Conservation (phyloP, 2,113 vertebrate species). For the Engystomops pustulosus region DNA sequence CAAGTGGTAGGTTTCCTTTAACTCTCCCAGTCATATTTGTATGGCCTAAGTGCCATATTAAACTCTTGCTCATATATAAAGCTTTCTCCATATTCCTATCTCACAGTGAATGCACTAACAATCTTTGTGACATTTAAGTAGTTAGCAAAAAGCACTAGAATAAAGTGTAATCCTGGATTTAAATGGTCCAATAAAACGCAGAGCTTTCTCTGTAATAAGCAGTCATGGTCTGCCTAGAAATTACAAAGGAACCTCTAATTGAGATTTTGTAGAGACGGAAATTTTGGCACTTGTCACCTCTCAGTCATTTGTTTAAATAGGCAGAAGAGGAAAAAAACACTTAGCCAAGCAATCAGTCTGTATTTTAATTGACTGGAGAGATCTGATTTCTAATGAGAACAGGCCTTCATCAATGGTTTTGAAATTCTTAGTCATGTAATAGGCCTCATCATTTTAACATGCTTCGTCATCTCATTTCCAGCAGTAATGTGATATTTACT, state of each 20-base stretch:
- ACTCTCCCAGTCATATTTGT: not conserved
- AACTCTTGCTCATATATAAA: not conserved
- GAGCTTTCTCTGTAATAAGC: conserved; percentile 32
- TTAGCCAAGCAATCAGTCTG: conserved; percentile 58
- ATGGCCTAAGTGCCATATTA: not conserved
- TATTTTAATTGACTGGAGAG: conserved; percentile 53
- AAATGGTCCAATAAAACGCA: conserved; percentile 32
- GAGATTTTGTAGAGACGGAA: conserved; percentile 36
- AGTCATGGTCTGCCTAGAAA: conserved; percentile 36
- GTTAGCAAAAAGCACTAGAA: conserved; percentile 34
- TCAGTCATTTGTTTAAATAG: conserved; percentile 56
- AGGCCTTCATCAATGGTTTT: not conserved
- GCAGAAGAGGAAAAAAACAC: conserved; percentile 31
- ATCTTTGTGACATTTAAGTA: conserved; percentile 31
- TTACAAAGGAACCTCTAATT: conserved; percentile 45
- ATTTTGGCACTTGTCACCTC: conserved; percentile 51
- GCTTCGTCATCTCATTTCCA: conserved; percentile 16
- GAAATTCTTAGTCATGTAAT: not conserved
- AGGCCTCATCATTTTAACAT: conserved; percentile 14
- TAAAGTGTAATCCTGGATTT: conserved; percentile 37
- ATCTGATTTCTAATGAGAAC: conserved; percentile 54
- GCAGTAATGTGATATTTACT: not conserved
- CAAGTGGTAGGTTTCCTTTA: no score
- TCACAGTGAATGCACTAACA: conserved; percentile 11
- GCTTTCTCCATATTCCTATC: conserved; percentile 9